Evolutionary conservation across 2,888 invertebrate genomes (phyloP).

Genomic region (Apotomis turbidana): DNA sequence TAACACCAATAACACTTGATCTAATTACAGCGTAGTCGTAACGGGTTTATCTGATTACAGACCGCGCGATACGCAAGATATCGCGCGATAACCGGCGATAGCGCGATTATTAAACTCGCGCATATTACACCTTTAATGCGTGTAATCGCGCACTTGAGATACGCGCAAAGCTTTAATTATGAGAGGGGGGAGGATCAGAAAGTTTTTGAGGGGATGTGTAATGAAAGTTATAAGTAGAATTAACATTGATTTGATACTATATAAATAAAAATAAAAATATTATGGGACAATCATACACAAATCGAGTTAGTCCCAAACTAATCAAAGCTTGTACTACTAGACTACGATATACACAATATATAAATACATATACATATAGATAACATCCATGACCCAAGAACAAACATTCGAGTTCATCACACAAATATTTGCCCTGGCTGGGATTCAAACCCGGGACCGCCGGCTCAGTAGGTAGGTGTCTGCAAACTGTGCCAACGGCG

Average conservation of each 20-base stretch:
- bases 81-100: constrained; percentile 16
- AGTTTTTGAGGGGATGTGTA: constrained; percentile 22
- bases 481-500: too few species aligned
- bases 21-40: constrained; percentile 24
- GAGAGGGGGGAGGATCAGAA: neutral
- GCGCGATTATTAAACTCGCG: constrained; percentile 44
- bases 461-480: too few species aligned
- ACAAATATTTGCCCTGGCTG: too few species aligned
- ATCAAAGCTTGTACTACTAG: too few species aligned
- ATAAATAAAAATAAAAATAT: too few species aligned
- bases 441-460: too few species aligned
- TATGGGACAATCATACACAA: too few species aligned
- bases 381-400: too few species aligned
- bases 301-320: too few species aligned
- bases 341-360: too few species aligned
- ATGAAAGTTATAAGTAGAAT: neutral
- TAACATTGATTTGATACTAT: neutral
- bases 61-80: constrained; percentile 25
- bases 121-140: constrained; percentile 50
- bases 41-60: constrained; percentile 23
- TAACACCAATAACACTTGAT: constrained; percentile 33
- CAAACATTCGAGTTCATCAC: too few species aligned
- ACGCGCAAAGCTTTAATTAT: constrained; percentile 32
- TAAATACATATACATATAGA: too few species aligned
- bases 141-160: constrained; percentile 47